These are phyloP conservation scores for Cataglyphis rosenhaueri DNA, from an alignment of 2,888 invertebrate species.

Conservation along the genomic window DNA sequence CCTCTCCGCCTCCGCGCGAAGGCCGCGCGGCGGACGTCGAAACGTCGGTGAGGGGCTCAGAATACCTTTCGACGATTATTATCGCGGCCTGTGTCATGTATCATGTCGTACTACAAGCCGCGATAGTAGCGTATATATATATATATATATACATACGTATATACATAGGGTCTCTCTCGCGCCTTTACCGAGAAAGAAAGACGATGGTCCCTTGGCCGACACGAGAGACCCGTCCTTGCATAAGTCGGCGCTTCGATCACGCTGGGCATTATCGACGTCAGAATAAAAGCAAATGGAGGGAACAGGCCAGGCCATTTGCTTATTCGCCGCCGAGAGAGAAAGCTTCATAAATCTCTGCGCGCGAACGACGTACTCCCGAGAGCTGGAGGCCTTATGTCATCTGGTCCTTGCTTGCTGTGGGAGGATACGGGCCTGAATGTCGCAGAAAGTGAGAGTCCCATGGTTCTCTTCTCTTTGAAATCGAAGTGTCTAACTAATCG, in stretches of 20 bases:
- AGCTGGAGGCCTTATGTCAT: slow-evolving; percentile 76
- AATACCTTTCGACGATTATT: slow-evolving; percentile 75
- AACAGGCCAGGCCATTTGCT: slow-evolving; percentile 64
- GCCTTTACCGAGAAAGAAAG: slow-evolving; percentile 3
- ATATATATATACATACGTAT: not conserved
- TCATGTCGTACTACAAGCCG: slow-evolving; percentile 74
- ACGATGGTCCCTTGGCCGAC: slow-evolving; percentile 43
- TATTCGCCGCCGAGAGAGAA: slow-evolving; percentile 73
- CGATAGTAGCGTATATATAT: slow-evolving; percentile 63
- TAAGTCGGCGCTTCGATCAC: slow-evolving; percentile 40
- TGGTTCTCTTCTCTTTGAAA: slow-evolving; percentile 40
- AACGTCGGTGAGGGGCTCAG: slow-evolving; percentile 58
- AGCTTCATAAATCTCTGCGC: slow-evolving; percentile 80
- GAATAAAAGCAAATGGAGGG: slow-evolving; percentile 65
- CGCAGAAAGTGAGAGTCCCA: slow-evolving; percentile 78
- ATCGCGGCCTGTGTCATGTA: slow-evolving; percentile 73
- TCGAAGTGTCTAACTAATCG: slow-evolving; percentile 14
- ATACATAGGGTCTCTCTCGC: not conserved
- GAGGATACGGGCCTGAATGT: slow-evolving; percentile 60
- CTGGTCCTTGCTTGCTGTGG: slow-evolving; percentile 63
- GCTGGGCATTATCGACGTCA: slow-evolving; percentile 58
- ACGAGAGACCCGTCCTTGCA: slow-evolving; percentile 63
- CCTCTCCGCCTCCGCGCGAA: slow-evolving; percentile 48
- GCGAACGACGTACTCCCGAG: slow-evolving; percentile 62
- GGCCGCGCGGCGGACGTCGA: slow-evolving; percentile 55